Conservation (phyloP, 1,140 invertebrate genomes). For the Leucophenga varia region DNA sequence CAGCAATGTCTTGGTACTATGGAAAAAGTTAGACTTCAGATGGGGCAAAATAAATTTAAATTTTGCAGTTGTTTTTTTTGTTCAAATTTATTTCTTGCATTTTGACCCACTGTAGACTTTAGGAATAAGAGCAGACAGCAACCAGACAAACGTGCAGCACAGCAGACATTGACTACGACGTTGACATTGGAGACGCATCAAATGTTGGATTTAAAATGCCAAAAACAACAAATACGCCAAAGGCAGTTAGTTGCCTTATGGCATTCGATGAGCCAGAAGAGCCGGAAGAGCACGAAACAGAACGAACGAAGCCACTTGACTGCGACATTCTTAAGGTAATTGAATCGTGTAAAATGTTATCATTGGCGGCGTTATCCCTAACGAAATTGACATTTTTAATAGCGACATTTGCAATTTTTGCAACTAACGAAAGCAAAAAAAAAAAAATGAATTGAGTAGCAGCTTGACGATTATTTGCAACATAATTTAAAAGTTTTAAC, state of each 20-base stretch:
- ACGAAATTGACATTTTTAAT: no score
- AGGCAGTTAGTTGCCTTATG: slow-evolving; percentile 8
- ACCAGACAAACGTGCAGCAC: background rate
- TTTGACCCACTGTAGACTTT: no score
- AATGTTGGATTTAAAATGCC: slow-evolving; percentile 52
- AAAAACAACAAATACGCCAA: slow-evolving; percentile 21
- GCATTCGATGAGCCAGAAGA: slow-evolving; percentile 9
- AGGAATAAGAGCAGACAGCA: slow-evolving; percentile 17
- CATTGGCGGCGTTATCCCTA: no score
- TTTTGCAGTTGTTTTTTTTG: no score
- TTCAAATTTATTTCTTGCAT: no score
- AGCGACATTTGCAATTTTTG: no score
- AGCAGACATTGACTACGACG: background rate
- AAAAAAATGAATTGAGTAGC: no score
- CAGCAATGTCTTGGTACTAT: slow-evolving; percentile 6
- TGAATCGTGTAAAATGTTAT: slow-evolving; percentile 53
- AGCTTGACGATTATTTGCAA: no score
- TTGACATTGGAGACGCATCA: slow-evolving; percentile 22
- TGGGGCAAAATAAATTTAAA: slow-evolving; percentile 17
- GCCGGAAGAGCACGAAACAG: no score
- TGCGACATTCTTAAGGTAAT: slow-evolving; percentile 52
- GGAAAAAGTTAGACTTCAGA: slow-evolving; percentile 5
- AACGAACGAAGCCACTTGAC: slow-evolving; percentile 37
- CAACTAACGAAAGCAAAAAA: no score
- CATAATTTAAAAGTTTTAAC: no score